Base-by-base conservation (phyloP, 2,888 invertebrate species). In the Scaptomyza reducta region DNA sequence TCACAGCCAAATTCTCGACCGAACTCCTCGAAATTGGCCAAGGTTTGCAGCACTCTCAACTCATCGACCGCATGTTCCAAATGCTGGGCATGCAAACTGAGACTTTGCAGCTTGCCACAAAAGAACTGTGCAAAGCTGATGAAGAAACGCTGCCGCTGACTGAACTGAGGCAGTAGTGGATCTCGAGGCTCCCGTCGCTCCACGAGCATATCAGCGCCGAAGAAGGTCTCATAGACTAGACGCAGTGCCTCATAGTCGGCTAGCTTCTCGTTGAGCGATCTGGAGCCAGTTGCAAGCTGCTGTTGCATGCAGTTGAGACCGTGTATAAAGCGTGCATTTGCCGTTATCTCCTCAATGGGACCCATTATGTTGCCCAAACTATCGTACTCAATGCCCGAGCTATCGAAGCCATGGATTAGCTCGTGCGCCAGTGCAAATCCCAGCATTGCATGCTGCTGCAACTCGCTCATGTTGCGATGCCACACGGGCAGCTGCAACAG, bases 211-310 rank as follows among this genome's bases (percentile, higher is more conserved):
- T 78, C 53, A 2, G 31, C 71, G 1, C 74, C 81, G 31, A 90
- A 90, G 14, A 71, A 90, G 3, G 90, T 84, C 31, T 89, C 87
- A 50, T 87, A 91, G 1, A 88, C 82, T 7, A 91, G 70, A 7
- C 90, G 90, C 41, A 91, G 70, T 1, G 90, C 90, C 44, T 90
- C 90, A 33, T 90, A 89, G 59, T 91, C 90, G 10, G 91, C 89
- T 3, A 91, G 55, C 40, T 90, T 91, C 53, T 91, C 90, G 38
- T 89, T 88, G 2, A 90, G 77, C 9, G 89, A 89, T 3, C 84
- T 74, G 0, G 85, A 79, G 0, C 87, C 89, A 4, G 90, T 84
- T 11, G 89, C 85, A 66, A 89, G 66, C 44, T 90, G 86, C 31
- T 90, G 80, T 45, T 90, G 90, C 77, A 89, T 84, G 54, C 91